phyloP scores from a whole-genome alignment of 2,113 vertebrate species.

The Larimichthys polyactis region DNA sequence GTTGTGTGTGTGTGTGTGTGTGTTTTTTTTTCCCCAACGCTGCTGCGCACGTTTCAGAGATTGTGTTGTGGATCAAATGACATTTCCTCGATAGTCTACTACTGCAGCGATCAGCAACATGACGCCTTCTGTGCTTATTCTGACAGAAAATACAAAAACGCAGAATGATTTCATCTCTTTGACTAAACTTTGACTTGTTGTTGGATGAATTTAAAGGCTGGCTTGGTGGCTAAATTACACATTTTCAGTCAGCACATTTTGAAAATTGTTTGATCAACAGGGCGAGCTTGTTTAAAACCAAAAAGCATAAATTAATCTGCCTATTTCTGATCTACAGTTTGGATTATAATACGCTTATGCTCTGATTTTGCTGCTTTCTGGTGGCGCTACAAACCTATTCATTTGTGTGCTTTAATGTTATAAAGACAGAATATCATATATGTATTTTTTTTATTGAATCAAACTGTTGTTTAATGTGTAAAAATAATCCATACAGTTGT shows the following conservation, averaged over 20 bases:
- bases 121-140: neutral
- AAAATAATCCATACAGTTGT: neutral
- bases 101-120: neutral
- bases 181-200: neutral
- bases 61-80: slow-evolving; percentile 38
- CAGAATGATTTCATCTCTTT: neutral
- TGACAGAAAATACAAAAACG: neutral
- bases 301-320: neutral
- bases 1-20: neutral
- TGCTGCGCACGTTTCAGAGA: slow-evolving; percentile 32
- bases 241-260: neutral
- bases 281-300: neutral
- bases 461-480: neutral
- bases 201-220: neutral
- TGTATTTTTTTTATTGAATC: neutral
- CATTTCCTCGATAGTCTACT: slow-evolving; percentile 31
- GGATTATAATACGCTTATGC: neutral
- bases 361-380: neutral
- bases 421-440: neutral
- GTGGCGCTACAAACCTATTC: too few relatives aligned
- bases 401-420: neutral
- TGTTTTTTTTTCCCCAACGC: neutral
- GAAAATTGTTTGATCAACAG: neutral
- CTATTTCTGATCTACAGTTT: too few relatives aligned
- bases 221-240: neutral